These are phyloP conservation scores for Pseudopodoces humilis DNA, from an alignment of 2,113 vertebrate genomes.

Conservation along the genomic window DNA sequence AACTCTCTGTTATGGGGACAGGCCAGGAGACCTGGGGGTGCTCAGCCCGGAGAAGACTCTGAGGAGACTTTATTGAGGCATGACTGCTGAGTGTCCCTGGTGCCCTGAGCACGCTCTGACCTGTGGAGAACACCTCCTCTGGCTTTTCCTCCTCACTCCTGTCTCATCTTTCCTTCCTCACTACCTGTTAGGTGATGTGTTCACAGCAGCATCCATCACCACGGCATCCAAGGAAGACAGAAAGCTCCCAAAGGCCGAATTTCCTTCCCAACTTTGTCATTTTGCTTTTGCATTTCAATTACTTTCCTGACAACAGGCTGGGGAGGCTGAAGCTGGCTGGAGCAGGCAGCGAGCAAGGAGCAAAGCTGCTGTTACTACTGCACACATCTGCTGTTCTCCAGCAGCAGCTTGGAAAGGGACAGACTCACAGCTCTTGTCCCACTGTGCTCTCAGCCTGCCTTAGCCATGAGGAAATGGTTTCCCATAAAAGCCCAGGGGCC, in stretches of 20 bases:
- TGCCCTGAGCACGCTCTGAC: accelerated
- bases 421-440: background rate
- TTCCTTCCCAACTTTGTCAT: background rate
- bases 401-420: background rate
- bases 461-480: background rate
- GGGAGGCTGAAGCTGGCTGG: background rate
- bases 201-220: background rate
- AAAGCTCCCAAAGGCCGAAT: background rate
- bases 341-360: background rate
- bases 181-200: background rate
- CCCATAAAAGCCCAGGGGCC: background rate
- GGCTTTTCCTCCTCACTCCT: background rate
- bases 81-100: no score
- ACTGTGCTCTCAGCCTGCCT: background rate
- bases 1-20: background rate
- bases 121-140: background rate
- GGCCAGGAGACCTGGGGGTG: background rate
- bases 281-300: background rate
- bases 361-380: background rate
- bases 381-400: background rate
- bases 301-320: background rate
- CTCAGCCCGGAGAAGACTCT: background rate
- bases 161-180: background rate
- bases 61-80: background rate
- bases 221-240: background rate